A percentile compares a stretch with the other conserved stretches of the same genome.
Conservation (phyloP, 2,888 invertebrate species). For the Tachina grossa region DNA sequence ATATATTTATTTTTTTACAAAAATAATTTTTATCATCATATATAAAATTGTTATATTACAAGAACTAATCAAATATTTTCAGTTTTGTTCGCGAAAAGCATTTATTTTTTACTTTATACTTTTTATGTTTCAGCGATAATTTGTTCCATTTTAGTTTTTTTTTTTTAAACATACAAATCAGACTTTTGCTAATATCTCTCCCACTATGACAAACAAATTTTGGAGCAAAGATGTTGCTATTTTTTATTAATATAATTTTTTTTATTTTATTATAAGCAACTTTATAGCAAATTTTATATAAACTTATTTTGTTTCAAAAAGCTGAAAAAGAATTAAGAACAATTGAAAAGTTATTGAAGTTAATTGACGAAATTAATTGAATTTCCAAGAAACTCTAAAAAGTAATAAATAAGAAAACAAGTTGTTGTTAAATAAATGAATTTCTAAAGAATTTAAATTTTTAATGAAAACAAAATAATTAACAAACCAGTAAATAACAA, state of each 20-base stretch:
- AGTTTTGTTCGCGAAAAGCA: neutral
- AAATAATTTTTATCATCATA: slow-evolving; percentile 21
- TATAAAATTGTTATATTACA: neutral
- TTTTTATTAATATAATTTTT: slow-evolving; percentile 26
- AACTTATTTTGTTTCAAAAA: slow-evolving; percentile 18
- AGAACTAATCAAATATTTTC: neutral
- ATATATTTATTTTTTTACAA: neutral
- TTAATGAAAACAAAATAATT: neutral
- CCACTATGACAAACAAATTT: slow-evolving; percentile 63
- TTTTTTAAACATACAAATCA: slow-evolving; percentile 59
- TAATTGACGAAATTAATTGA: slow-evolving; percentile 1
- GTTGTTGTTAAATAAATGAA: slow-evolving; percentile 4
- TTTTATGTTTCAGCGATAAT: slow-evolving; percentile 6
- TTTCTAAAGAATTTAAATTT: neutral
- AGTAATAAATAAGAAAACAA: neutral
- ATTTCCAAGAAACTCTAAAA: slow-evolving; percentile 2
- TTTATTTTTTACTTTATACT: slow-evolving; percentile 1
- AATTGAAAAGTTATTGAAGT: neutral
- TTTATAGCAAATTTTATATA: neutral
- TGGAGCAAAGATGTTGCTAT: slow-evolving; percentile 27
- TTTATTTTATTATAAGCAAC: slow-evolving; percentile 16
- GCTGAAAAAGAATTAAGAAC: slow-evolving; percentile 28
- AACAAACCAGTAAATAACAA: neutral
- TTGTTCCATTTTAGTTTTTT: slow-evolving; percentile 27
- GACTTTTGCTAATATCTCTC: slow-evolving; percentile 70